Conservation (phyloP, 2,888 invertebrate genomes). For the Ophraella communa region DNA sequence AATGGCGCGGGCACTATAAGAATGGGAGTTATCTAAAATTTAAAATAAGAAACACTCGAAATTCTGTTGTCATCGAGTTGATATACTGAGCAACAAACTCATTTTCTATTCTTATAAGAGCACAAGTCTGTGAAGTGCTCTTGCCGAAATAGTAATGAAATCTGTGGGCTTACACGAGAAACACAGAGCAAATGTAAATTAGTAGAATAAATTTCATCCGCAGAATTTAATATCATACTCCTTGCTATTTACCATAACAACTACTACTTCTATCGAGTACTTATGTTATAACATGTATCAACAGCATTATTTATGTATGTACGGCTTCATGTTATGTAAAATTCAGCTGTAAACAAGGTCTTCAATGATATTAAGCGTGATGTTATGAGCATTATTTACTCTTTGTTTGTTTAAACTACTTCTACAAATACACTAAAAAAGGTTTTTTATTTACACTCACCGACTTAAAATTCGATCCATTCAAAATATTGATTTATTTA, state of each 20-base stretch:
- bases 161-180: conserved; percentile 42
- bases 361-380: conserved; percentile 25
- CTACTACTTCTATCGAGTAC: conserved; percentile 39
- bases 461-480: too few relatives aligned
- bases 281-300: conserved; percentile 42
- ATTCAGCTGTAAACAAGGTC: conserved; percentile 32
- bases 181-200: conserved; percentile 46
- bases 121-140: conserved; percentile 28
- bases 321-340: conserved; percentile 28
- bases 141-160: conserved; percentile 46
- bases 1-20: conserved; percentile 11
- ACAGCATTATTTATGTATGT: conserved; percentile 43
- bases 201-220: conserved; percentile 42
- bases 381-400: background rate
- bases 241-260: conserved; percentile 43
- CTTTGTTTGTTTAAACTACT: too few relatives aligned
- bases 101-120: conserved; percentile 27
- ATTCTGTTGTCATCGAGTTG: conserved; percentile 25
- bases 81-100: conserved; percentile 26
- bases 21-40: conserved; percentile 23
- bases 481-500: too few relatives aligned
- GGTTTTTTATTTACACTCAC: too few relatives aligned
- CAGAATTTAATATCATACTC: conserved; percentile 42
- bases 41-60: conserved; percentile 23
- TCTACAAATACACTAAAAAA: too few relatives aligned